Evolutionary conservation across 30 jellyfish, hydroid and myxozoan genomes (phyloP), one percentile per base, ranked within the genome.

Genomic region (Cassiopea andromeda): DNA sequence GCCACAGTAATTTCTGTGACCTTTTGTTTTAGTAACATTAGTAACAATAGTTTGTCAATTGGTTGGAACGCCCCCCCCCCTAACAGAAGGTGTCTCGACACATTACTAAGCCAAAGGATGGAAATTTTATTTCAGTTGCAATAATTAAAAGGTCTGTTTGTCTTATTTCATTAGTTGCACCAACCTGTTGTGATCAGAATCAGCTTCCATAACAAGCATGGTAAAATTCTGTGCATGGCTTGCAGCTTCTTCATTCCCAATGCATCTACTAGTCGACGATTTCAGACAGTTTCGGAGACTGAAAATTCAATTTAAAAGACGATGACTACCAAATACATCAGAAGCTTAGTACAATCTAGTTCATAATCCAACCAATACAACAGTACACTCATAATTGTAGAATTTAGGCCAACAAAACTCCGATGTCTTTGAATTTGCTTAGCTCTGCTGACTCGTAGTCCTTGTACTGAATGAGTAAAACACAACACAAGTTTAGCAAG

Each of bases 161-260:
- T 3, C 10, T 54, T 54, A 10, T 10, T 3, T 54, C 12, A 54
- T 6, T 3, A 54, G 12, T 54, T 10, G 7, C 64, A 69, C 92
- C 12, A 13, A 78, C 94, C 88, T 87, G 86, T 87, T 87, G 13
- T 46, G 54, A 50, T 87, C 94, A 15, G 81, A 81, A 78, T 87
- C 94, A 2, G 94, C 94, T 54, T 87, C 94, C 94, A 87, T 87
- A 60, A 87, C 94, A 46, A 87, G 90, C 94, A 87, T 87, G 38
- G 94, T 81, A 46, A 61, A 58, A 60, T 80, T 77, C 72, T 87
- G 80, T 3, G 93, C 93, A 44, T 75, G 90, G 79, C 71, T 77
- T 46, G 38, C 48, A 45, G 82, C 79, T 6, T 38, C 72, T 49
- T 6, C 74, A 7, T 77, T 50, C 16, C 86, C 50, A 2, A 77